A percentile compares a stretch with the other conserved stretches of the same genome.
These are phyloP conservation scores for Dasysyrphus albostriatus DNA, from an alignment of 2,888 invertebrate genomes.

Conservation along the genomic window DNA sequence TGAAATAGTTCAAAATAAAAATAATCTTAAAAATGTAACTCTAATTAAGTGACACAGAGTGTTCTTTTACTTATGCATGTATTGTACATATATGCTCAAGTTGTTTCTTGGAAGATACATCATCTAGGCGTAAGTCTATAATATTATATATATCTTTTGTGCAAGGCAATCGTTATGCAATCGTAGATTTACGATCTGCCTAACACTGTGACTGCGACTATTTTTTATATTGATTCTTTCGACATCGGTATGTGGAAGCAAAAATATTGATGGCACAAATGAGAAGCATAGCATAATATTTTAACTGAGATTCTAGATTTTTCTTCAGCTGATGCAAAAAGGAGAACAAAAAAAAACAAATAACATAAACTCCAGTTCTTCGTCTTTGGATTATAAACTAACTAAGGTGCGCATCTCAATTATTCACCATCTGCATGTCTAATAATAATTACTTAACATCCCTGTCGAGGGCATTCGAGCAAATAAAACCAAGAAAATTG, in stretches of 20 bases:
- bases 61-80: background rate
- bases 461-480: conserved; percentile 42
- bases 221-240: conserved; percentile 57
- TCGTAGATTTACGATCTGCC: conserved; percentile 45
- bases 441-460: conserved; percentile 46
- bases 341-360: conserved; percentile 3
- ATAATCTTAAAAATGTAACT: background rate
- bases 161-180: conserved; percentile 58
- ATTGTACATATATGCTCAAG: conserved; percentile 4
- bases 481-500: conserved; percentile 30
- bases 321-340: background rate
- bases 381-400: background rate
- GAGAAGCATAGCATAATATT: conserved; percentile 22
- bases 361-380: background rate
- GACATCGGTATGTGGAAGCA: conserved; percentile 58
- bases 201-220: conserved; percentile 41
- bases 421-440: conserved; percentile 1
- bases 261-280: conserved; percentile 43
- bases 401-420: background rate
- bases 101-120: conserved; percentile 33
- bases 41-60: background rate
- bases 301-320: conserved; percentile 12
- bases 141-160: conserved; percentile 37
- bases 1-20: too few species aligned
- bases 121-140: conserved; percentile 47